A percentile compares a stretch with the other conserved stretches of the same genome.
Evolutionary conservation across 2,888 invertebrate species (phyloP).

Genomic region (Halictus ligatus): DNA sequence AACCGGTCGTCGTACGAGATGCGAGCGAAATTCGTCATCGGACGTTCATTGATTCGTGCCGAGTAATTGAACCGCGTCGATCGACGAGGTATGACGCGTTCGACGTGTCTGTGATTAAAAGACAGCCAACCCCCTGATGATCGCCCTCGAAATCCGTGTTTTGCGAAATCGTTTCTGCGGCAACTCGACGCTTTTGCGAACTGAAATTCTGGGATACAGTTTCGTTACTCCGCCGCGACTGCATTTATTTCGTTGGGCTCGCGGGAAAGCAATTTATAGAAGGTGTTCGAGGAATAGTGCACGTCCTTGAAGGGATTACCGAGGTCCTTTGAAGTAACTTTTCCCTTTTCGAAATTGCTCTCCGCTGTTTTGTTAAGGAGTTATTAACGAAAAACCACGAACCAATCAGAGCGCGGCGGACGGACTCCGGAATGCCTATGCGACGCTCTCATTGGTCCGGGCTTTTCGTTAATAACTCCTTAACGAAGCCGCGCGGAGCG

Average conservation of each 20-base stretch:
- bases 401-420: too few species aligned
- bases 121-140: slow-evolving; percentile 24
- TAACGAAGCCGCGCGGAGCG: too few species aligned
- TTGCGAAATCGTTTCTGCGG: background rate
- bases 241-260: background rate
- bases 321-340: too few species aligned
- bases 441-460: too few species aligned
- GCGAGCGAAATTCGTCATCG: slow-evolving; percentile 29
- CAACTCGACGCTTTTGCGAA: background rate
- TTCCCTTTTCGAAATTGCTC: too few species aligned
- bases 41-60: slow-evolving; percentile 60
- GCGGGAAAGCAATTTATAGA: too few species aligned
- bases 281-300: too few species aligned
- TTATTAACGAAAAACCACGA: too few species aligned
- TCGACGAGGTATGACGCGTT: slow-evolving; percentile 64
- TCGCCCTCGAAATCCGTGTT: background rate
- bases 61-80: slow-evolving; percentile 66
- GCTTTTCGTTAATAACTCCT: too few species aligned
- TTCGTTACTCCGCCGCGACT: background rate
- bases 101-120: slow-evolving; percentile 65
- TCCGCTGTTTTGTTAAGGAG: too few species aligned
- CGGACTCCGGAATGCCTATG: too few species aligned
- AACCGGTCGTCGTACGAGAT: background rate
- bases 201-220: background rate
- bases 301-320: too few species aligned